Evolutionary conservation across 2,113 vertebrate genomes (phyloP).

Genomic region (Pitta sordida): DNA sequence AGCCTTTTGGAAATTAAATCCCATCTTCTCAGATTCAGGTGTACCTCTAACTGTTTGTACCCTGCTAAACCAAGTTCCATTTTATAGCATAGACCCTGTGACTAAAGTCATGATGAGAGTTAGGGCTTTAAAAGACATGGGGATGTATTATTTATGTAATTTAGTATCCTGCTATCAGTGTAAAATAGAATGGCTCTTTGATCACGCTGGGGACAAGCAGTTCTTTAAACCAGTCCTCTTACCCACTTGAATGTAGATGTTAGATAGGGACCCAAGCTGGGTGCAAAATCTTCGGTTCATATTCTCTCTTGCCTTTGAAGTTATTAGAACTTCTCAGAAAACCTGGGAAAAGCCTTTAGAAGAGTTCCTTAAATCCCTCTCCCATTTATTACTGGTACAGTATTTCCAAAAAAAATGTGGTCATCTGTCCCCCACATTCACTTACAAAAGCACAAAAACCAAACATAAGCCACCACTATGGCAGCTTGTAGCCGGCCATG

Average conservation of each 20-base stretch:
- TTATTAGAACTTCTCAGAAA: background rate
- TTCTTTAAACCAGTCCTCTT: background rate
- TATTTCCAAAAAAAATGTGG: background rate
- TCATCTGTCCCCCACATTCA: rapidly evolving
- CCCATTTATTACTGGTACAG: background rate
- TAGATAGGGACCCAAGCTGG: background rate
- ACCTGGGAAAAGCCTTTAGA: background rate
- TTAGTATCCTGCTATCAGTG: background rate
- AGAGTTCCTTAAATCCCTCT: background rate
- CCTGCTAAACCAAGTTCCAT: background rate
- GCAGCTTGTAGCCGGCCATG: background rate
- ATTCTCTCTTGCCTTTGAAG: background rate
- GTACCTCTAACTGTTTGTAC: background rate
- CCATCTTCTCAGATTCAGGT: background rate
- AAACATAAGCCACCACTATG: background rate
- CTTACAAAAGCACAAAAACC: background rate
- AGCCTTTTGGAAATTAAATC: background rate
- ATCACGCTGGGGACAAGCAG: background rate
- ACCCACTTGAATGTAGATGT: background rate
- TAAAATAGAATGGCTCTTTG: background rate
- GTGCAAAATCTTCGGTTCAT: background rate
- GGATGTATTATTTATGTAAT: background rate
- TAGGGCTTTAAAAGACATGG: background rate
- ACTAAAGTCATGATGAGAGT: background rate
- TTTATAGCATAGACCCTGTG: background rate